Percentiles rank a stretch among this genome's conserved stretches.
Evolutionary conservation across 2,888 invertebrate species (phyloP).

Genomic region (Lepidonotus clava): DNA sequence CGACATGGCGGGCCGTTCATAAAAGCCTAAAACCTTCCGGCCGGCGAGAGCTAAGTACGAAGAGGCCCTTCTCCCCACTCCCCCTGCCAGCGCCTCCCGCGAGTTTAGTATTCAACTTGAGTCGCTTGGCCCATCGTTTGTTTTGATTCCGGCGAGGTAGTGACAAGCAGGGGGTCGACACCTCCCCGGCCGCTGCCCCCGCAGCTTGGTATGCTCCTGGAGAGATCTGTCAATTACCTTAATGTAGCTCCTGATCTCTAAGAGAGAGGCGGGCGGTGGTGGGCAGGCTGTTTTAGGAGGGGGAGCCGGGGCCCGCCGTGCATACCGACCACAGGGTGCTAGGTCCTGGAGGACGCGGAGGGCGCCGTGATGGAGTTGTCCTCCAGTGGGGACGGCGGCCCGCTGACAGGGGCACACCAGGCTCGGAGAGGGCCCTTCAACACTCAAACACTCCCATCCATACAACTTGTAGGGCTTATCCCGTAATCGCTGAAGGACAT

Average conservation of each 20-base stretch:
- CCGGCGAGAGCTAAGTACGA: not conserved
- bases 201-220: not conserved
- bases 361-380: not conserved
- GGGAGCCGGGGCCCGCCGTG: not conserved
- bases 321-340: not conserved
- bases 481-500: too few species aligned
- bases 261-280: too few species aligned
- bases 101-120: slow-evolving; percentile 7
- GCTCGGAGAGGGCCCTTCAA: too few species aligned
- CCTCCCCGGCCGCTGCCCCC: not conserved
- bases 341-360: not conserved
- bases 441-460: too few species aligned
- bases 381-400: not conserved
- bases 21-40: slow-evolving; percentile 21
- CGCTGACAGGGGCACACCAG: too few species aligned
- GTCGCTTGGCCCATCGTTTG: not conserved
- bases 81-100: not conserved
- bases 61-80: not conserved
- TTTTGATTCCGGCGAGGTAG: slow-evolving; percentile 34
- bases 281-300: too few species aligned
- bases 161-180: too few species aligned
- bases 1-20: not conserved
- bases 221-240: slow-evolving; percentile 37
- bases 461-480: too few species aligned
- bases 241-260: slow-evolving; percentile 14